Evolutionary conservation across 2,888 invertebrate species (phyloP).

Genomic region (Gymnocheta viridis): DNA sequence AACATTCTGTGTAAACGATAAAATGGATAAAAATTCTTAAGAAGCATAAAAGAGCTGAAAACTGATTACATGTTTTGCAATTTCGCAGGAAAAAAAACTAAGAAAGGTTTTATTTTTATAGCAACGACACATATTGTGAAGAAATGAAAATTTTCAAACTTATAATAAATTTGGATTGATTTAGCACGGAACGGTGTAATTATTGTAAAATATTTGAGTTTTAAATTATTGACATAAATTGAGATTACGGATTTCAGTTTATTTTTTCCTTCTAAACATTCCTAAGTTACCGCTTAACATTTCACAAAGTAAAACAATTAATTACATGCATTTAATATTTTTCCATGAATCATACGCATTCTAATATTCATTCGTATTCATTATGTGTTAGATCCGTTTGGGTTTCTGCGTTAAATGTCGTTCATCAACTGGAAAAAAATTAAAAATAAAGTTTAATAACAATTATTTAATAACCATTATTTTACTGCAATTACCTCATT

Average conservation of each 20-base stretch:
- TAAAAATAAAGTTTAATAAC: not conserved
- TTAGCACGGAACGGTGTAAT: too few species aligned
- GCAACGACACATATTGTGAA: too few species aligned
- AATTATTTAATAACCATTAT: constrained; percentile 29
- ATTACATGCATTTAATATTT: not conserved
- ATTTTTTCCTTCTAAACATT: not conserved
- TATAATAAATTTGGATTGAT: too few species aligned
- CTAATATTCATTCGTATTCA: constrained; percentile 27
- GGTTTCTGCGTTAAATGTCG: constrained; percentile 16
- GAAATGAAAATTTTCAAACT: too few species aligned
- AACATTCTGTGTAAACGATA: too few species aligned
- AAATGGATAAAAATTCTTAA: too few species aligned
- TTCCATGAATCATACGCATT: constrained; percentile 44
- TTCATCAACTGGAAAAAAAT: constrained; percentile 2
- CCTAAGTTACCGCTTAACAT: not conserved
- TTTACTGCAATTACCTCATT: constrained; percentile 41
- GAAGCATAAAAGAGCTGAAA: too few species aligned
- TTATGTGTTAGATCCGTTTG: constrained; percentile 54
- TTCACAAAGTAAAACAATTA: not conserved
- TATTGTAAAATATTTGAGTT: too few species aligned
- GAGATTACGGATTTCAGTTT: too few species aligned
- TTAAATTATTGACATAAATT: not conserved
- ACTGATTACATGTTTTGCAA: too few species aligned
- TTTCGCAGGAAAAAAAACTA: too few species aligned
- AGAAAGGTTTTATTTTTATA: too few species aligned